Conservation (phyloP, 2,113 vertebrate genomes). For the Ursus arctos region DNA sequence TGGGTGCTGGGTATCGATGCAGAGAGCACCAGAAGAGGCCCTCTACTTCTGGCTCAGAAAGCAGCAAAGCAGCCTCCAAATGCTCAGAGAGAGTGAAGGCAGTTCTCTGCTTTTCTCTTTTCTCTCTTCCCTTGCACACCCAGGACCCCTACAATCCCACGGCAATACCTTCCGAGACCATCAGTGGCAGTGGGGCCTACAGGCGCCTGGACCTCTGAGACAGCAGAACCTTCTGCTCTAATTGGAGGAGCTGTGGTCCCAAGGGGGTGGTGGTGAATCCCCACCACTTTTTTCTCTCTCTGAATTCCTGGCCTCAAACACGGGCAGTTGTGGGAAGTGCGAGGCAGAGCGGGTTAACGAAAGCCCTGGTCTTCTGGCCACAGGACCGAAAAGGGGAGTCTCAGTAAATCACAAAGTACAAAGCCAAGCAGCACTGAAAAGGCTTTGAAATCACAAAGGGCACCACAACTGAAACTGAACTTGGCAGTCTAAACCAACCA, state of each 20-base stretch:
- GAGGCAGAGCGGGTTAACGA: neutral
- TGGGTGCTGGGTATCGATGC: neutral
- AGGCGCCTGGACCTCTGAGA: neutral
- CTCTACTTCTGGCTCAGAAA: neutral
- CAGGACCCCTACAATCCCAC: neutral
- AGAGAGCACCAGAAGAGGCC: neutral
- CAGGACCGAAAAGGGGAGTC: neutral
- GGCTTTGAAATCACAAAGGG: neutral
- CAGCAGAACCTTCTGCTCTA: neutral
- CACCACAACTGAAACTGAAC: neutral
- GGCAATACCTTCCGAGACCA: neutral
- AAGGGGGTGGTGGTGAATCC: neutral
- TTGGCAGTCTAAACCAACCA: neutral
- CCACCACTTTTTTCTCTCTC: neutral
- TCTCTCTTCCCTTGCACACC: neutral
- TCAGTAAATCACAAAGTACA: neutral
- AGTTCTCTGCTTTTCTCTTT: neutral
- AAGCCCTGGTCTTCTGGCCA: neutral
- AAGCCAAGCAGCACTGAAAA: neutral
- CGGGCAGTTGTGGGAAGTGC: neutral
- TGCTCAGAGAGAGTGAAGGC: neutral
- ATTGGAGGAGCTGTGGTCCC: neutral
- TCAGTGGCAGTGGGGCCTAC: neutral
- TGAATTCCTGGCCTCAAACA: neutral
- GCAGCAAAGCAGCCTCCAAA: neutral